A percentile compares a stretch with the other conserved stretches of the same genome.
These are phyloP conservation scores for Lagopus muta DNA, from an alignment of 2,113 vertebrate species.

Conservation along the genomic window DNA sequence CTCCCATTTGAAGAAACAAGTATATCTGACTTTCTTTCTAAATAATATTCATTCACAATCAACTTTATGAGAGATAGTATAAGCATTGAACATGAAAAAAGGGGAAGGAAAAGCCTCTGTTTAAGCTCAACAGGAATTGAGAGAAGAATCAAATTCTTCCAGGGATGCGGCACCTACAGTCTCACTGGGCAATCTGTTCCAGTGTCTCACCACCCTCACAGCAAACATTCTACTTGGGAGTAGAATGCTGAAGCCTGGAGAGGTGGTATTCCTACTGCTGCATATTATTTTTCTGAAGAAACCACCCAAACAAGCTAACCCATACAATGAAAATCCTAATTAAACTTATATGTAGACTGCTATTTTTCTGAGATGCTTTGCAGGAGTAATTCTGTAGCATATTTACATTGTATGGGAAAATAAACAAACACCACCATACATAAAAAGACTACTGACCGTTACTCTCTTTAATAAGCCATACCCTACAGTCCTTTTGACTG, in stretches of 20 bases:
- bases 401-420: neutral
- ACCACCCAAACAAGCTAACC: neutral
- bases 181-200: no score
- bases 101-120: neutral
- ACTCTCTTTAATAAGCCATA: neutral
- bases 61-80: neutral
- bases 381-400: neutral
- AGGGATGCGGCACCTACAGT: no score
- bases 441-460: neutral
- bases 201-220: no score
- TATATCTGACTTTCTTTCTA: neutral
- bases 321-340: neutral
- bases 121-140: neutral
- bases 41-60: neutral
- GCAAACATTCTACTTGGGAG: neutral
- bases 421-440: neutral
- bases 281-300: neutral
- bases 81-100: neutral
- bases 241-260: neutral
- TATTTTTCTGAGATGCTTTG: neutral
- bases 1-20: neutral
- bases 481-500: accelerated
- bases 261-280: neutral
- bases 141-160: no score
- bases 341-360: neutral